A percentile compares a stretch with the other conserved stretches of the same genome.
Evolutionary conservation across 2,888 invertebrate species (phyloP).

Genomic region (Phorcus lineatus): DNA sequence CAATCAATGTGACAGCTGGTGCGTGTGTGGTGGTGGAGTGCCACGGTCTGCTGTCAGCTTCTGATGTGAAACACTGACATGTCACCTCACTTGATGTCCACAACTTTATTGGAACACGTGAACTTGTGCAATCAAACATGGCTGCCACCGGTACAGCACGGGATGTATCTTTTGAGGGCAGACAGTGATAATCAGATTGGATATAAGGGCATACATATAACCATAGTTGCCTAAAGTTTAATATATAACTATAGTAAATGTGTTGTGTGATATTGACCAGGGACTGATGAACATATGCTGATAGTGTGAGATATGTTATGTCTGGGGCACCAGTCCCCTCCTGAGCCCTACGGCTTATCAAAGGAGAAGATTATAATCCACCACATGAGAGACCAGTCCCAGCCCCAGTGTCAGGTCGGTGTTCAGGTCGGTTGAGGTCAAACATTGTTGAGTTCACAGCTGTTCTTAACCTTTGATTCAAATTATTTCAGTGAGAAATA

Average conservation of each 20-base stretch:
- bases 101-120: not conserved
- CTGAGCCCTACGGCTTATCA: not conserved
- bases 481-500: no score
- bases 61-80: no score
- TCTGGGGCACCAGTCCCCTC: not conserved
- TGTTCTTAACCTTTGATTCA: not conserved
- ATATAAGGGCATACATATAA: not conserved
- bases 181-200: not conserved
- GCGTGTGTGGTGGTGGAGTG: not conserved
- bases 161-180: not conserved
- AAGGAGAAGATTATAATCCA: not conserved
- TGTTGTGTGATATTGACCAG: not conserved
- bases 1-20: not conserved
- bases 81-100: not conserved
- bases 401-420: not conserved
- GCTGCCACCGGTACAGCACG: not conserved
- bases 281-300: not conserved
- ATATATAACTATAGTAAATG: no score
- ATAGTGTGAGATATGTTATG: not conserved
- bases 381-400: not conserved
- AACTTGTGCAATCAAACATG: not conserved
- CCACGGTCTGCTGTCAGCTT: not conserved
- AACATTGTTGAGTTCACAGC: not conserved
- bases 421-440: not conserved
- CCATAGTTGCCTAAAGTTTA: no score